A percentile compares a stretch with the other conserved stretches of the same genome.
phyloP scores from a whole-genome alignment of 2,797 vertebrate genomes.

The Phoebastria nigripes region DNA sequence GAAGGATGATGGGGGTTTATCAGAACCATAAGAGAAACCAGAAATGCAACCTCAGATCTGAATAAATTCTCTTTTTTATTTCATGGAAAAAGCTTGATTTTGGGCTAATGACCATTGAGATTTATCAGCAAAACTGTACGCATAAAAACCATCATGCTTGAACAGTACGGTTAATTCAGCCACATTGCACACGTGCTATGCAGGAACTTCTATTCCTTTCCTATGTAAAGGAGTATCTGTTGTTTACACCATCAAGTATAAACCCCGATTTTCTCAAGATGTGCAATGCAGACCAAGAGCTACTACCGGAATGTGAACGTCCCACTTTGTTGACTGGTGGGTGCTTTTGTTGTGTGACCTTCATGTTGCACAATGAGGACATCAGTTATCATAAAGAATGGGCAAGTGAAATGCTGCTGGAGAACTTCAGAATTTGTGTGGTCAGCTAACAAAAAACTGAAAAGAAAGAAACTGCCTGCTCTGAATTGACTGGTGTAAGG shows the following conservation, averaged over 20 bases:
- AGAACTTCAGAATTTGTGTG: not conserved
- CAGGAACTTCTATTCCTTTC: not conserved
- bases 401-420: not conserved
- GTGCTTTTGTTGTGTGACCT: not conserved
- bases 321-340: not conserved
- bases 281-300: not conserved
- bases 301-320: not conserved
- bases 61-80: not conserved
- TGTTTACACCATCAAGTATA: not conserved
- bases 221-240: not conserved
- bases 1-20: not conserved
- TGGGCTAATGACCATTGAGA: not conserved
- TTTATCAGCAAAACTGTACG: not conserved
- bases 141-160: rapidly evolving
- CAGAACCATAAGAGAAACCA: not conserved
- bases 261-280: not conserved
- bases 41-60: not conserved
- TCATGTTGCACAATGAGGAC: not conserved
- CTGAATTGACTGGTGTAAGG: not conserved
- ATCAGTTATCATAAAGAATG: not conserved
- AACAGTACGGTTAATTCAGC: not conserved
- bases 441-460: not conserved
- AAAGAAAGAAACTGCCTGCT: not conserved
- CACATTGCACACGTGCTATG: rapidly evolving
- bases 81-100: not conserved